These are phyloP conservation scores for Protophormia terraenovae DNA, from an alignment of 2,888 invertebrate genomes.

Conservation along the genomic window DNA sequence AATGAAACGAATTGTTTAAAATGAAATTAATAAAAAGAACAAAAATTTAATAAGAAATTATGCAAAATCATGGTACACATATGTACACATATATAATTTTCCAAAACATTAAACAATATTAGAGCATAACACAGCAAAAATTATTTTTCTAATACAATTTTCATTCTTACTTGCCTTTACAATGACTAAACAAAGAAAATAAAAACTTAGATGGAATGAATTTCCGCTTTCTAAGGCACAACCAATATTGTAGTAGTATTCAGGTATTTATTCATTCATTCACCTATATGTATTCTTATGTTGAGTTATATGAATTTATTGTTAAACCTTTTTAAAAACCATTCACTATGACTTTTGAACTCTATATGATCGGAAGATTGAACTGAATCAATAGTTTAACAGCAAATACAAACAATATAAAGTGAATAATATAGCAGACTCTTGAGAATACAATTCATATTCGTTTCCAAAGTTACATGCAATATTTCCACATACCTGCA, in stretches of 20 bases:
- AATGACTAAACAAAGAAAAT: not conserved
- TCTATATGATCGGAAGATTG: constrained; percentile 26
- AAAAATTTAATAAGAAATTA: not conserved
- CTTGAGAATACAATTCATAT: constrained; percentile 36
- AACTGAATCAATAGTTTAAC: constrained; percentile 43
- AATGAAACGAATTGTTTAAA: not conserved
- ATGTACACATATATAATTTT: too few relatives aligned
- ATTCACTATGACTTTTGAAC: constrained; percentile 62
- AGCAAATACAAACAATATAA: constrained; percentile 9
- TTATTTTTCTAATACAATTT: not conserved
- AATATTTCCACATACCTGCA: constrained; percentile 54
- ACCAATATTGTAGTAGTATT: not conserved
- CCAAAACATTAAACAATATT: not conserved
- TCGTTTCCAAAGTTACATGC: constrained; percentile 15
- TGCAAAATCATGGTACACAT: constrained; percentile 19
- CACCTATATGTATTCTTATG: not conserved
- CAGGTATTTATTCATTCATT: not conserved
- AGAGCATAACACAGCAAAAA: constrained; percentile 13
- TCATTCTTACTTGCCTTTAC: not conserved
- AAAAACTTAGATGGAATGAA: constrained; percentile 35
- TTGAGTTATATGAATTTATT: not conserved
- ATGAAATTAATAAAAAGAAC: not conserved
- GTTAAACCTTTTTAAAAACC: constrained; percentile 7
- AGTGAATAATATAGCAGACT: not conserved
- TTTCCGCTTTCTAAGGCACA: constrained; percentile 40